A percentile compares a stretch with the other conserved stretches of the same genome.
These are phyloP conservation scores for Eueremaeus valkanovi DNA, from an alignment of 2,888 invertebrate genomes.

Conservation along the genomic window DNA sequence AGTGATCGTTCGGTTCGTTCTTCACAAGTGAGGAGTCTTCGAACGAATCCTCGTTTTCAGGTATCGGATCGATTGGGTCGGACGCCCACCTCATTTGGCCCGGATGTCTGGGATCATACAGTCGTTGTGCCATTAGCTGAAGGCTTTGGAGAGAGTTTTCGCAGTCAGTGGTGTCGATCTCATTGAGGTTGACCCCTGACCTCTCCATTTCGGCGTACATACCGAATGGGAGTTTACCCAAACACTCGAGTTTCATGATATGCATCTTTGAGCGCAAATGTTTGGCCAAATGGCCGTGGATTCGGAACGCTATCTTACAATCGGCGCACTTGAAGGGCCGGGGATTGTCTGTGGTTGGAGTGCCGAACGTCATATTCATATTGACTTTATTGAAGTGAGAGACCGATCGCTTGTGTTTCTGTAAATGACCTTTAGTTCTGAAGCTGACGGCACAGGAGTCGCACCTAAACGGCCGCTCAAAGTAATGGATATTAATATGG, in stretches of 20 bases:
- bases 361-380: constrained; percentile 78
- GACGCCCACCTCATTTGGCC: constrained; percentile 48
- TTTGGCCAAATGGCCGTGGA: constrained; percentile 94
- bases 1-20: constrained; percentile 17
- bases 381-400: constrained; percentile 83
- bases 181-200: constrained; percentile 80
- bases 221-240: constrained; percentile 80
- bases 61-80: constrained; percentile 37
- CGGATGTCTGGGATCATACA: constrained; percentile 50
- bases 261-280: constrained; percentile 95
- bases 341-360: constrained; percentile 76
- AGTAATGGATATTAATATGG: constrained; percentile 92
- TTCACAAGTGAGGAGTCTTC: neutral
- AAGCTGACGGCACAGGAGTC: constrained; percentile 88
- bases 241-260: constrained; percentile 76
- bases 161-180: constrained; percentile 94
- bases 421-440: constrained; percentile 80
- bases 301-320: constrained; percentile 87
- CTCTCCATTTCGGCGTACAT: constrained; percentile 90
- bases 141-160: constrained; percentile 87
- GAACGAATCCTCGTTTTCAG: neutral
- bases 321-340: constrained; percentile 93
- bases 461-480: constrained; percentile 86
- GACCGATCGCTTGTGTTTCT: constrained; percentile 87
- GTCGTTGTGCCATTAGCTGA: constrained; percentile 56